A percentile compares a stretch with the other conserved stretches of the same genome.
Conservation (phyloP, 2,888 invertebrate species). For the Pollenia griseotomentosa region DNA sequence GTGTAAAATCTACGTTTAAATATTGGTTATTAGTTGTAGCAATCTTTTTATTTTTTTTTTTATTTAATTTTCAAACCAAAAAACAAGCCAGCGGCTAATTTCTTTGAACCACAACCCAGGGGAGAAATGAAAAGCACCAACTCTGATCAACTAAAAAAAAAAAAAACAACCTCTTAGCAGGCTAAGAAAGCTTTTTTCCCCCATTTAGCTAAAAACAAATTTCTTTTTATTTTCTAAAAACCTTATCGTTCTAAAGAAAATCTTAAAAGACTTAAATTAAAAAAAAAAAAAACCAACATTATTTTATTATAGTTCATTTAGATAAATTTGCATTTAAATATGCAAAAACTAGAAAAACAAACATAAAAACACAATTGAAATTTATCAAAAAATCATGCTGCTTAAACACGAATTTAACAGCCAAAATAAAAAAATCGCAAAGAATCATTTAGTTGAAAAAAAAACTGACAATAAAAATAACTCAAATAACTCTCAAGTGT, state of each 20-base stretch:
- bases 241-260: conserved; percentile 44
- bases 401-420: conserved; percentile 36
- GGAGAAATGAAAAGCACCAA: conserved; percentile 24
- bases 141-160: not conserved
- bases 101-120: conserved; percentile 45
- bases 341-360: conserved; percentile 2
- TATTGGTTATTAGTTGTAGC: conserved; percentile 1
- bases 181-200: conserved; percentile 24
- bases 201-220: no score
- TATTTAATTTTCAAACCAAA: not conserved
- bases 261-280: not conserved
- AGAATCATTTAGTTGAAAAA: not conserved
- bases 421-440: no score
- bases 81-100: conserved; percentile 59
- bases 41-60: conserved; percentile 25
- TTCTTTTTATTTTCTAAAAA: no score
- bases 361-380: conserved; percentile 5
- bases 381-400: conserved; percentile 51
- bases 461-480: not conserved
- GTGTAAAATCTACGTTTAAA: not conserved
- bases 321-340: conserved; percentile 55
- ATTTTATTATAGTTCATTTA: conserved; percentile 60
- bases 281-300: not conserved
- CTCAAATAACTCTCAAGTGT: conserved; percentile 27
- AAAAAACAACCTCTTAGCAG: not conserved